Base-by-base conservation (phyloP, 2,797 vertebrate species). In the Pristis pectinata region DNA sequence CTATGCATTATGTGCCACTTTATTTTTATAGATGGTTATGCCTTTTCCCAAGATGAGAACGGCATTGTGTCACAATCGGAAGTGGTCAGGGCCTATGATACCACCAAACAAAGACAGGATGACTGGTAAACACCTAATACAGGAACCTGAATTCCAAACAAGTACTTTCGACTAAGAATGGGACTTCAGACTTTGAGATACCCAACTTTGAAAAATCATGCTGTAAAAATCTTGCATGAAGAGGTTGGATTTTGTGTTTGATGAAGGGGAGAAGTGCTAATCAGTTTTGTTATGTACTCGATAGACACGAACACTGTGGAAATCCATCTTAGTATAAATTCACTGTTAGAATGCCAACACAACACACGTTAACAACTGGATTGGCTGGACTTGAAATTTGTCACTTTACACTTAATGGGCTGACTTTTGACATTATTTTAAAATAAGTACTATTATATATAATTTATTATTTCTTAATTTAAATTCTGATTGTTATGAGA, bases 41-140 rank as follows among this genome's bases (percentile, higher is more conserved):
- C 99, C 94, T 99, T 99, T 97, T 99, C 99, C 95, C 99, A 99
- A 97, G 99, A 99, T 92, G 99, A 99, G 97, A 99, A 99, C 61
- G 99, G 99, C 94, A 98, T 99, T 30, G 98, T 99, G 96, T 99
- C 99, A 15, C 99, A 99, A 97, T 99, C 99, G 13, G 99, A 99
- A 97, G 99, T 99, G 95, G 98, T 99, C 97, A 96, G 99, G 97
- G 99, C 98, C 0, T 99, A 99, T 0, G 99, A 99, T 95, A 99
- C 99, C 97, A 99, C 99, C 94, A 99, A 99, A 95, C 98, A 99
- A 97, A 98, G 98, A 97, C 97, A 98, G 41, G 98, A 98, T 53
- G 98, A 98, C 95, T 99, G 98, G 98, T 99, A 98, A 99, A 96
- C 94, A 76, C 24, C 30, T 74, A 53, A 56, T 74, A 56, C 30